Evolutionary conservation across 2,797 vertebrate species (phyloP).

Genomic region (Todus mexicanus): DNA sequence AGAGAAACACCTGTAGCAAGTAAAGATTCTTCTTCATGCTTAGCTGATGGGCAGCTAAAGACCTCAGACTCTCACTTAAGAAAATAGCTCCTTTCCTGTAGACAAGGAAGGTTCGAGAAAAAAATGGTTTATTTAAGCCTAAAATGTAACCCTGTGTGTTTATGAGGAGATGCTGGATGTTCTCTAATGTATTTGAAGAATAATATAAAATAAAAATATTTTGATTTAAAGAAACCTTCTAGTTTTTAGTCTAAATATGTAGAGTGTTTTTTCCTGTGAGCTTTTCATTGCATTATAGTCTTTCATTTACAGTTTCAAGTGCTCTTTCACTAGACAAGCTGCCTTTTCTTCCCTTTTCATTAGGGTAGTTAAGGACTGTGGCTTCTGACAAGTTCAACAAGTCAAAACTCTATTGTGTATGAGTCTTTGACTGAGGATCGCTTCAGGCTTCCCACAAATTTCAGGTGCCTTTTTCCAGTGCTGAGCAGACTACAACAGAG

Average conservation of each 20-base stretch:
- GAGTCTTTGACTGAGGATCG: background rate
- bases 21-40: background rate
- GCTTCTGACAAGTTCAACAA: background rate
- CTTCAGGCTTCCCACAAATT: background rate
- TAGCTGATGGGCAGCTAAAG: background rate
- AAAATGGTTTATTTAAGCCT: background rate
- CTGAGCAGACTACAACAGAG: background rate
- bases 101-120: background rate
- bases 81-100: background rate
- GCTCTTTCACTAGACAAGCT: background rate
- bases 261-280: accelerated
- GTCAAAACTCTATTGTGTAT: background rate
- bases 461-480: background rate
- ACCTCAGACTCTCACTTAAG: background rate
- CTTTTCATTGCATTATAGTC: background rate
- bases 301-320: background rate
- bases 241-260: background rate
- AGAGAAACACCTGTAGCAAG: background rate
- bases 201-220: background rate
- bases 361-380: background rate
- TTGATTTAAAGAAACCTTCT: background rate
- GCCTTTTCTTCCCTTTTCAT: background rate
- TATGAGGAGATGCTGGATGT: background rate
- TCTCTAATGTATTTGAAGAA: background rate
- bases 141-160: background rate